Conservation (phyloP, 1,140 invertebrate genomes). For the Drosophila triauraria region DNA sequence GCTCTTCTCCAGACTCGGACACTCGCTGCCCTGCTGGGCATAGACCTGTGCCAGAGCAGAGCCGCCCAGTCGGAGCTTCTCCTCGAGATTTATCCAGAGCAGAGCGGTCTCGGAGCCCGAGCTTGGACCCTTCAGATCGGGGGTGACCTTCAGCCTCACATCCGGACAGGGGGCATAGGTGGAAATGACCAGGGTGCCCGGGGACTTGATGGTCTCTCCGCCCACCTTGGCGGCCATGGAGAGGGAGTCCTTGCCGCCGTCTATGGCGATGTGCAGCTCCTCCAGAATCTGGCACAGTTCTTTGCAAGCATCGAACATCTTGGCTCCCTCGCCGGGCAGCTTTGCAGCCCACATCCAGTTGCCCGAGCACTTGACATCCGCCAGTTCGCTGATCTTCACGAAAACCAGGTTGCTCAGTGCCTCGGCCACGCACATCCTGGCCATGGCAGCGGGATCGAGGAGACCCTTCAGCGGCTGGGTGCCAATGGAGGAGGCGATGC, state of each 20-base stretch:
- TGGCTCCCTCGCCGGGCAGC: constrained; percentile 94
- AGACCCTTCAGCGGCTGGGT: constrained; percentile 98
- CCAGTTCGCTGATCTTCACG: constrained; percentile 92
- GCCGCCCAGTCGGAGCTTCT: constrained; percentile 92
- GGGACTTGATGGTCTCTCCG: constrained; percentile 92
- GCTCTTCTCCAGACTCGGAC: constrained; percentile 92
- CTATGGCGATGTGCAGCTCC: constrained; percentile 95
- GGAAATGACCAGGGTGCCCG: constrained; percentile 97
- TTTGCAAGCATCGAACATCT: constrained; percentile 93
- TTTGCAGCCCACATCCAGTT: constrained; percentile 99
- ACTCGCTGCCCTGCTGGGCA: constrained; percentile 92
- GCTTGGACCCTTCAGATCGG: constrained; percentile 92
- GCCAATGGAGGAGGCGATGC: constrained; percentile 97
- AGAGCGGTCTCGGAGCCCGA: constrained; percentile 86
- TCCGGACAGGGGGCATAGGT: constrained; percentile 97
- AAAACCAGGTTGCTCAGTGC: constrained; percentile 98
- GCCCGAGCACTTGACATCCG: constrained; percentile 98
- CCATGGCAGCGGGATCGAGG: constrained; percentile 92
- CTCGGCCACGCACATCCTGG: constrained; percentile 97
- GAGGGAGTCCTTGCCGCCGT: constrained; percentile 99
- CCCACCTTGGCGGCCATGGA: constrained; percentile 97
- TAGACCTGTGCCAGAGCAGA: constrained; percentile 96
- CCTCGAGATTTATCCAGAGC: constrained; percentile 90
- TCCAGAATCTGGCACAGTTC: constrained; percentile 95
- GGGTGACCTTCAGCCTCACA: constrained; percentile 93